Conservation (phyloP, 2,113 vertebrate genomes). For the Cheirogaleus medius region DNA sequence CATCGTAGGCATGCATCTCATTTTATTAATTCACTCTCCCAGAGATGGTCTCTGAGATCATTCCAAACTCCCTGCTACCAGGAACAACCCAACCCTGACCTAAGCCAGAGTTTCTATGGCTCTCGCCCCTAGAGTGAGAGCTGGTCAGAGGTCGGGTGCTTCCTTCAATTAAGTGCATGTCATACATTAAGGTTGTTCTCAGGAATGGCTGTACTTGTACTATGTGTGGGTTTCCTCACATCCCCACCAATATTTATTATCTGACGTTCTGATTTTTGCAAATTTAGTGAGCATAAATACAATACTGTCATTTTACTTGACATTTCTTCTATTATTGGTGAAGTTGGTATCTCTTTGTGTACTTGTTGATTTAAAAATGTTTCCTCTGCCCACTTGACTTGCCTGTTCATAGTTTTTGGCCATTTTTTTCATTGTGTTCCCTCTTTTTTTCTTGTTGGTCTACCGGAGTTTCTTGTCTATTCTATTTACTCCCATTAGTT, state of each 20-base stretch:
- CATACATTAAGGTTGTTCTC: neutral
- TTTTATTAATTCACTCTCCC: neutral
- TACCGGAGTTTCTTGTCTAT: neutral
- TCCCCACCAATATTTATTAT: neutral
- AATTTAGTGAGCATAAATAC: neutral
- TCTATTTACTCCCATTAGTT: neutral
- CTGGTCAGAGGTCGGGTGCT: neutral
- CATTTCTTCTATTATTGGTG: neutral
- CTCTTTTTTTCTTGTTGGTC: neutral
- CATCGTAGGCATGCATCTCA: neutral
- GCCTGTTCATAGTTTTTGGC: neutral
- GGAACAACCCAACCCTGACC: neutral
- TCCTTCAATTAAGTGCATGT: neutral
- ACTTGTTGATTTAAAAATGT: neutral
- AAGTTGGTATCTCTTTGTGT: neutral
- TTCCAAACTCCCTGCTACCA: neutral
- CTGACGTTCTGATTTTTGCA: neutral
- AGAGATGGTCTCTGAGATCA: neutral
- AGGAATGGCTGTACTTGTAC: neutral
- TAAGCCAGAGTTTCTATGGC: rapidly evolving
- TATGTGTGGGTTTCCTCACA: neutral
- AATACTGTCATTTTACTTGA: neutral
- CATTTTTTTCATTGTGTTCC: neutral
- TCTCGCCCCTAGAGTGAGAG: neutral
- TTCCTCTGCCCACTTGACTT: neutral